Percentiles rank a stretch among this genome's conserved stretches.
phyloP scores from a whole-genome alignment of 2,888 invertebrate genomes.

The Lottia gigantea region DNA sequence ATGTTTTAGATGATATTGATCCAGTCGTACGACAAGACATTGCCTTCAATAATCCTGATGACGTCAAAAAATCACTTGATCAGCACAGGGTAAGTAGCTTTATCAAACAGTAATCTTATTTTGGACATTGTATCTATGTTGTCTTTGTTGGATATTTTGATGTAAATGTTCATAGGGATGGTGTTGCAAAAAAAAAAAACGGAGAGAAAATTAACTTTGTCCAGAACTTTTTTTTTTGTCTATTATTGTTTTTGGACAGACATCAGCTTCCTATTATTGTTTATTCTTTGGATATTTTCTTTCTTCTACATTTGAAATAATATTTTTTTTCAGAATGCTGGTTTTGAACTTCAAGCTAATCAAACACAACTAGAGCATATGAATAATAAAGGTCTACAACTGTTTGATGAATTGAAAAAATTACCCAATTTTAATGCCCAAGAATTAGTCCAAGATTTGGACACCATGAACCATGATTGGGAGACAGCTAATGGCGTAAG shows the following conservation, averaged over 20 bases:
- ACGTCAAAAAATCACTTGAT: conserved; percentile 59
- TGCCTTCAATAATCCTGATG: conserved; percentile 45
- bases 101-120: no score
- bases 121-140: no score
- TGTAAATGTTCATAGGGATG: no score
- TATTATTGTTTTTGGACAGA: no score
- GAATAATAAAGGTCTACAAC: conserved; percentile 72
- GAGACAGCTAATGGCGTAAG: conserved; percentile 52
- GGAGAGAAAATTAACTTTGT: no score
- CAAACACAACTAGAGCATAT: conserved; percentile 76
- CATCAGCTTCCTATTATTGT: no score
- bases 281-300: no score
- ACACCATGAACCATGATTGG: conserved; percentile 54
- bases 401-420: conserved; percentile 63
- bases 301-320: no score
- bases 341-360: conserved; percentile 62
- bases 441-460: conserved; percentile 52
- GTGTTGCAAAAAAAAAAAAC: no score
- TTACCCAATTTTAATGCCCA: conserved; percentile 52
- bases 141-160: no score
- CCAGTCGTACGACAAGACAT: conserved; percentile 53
- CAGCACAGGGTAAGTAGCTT: conserved; percentile 55
- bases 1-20: conserved; percentile 49
- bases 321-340: conserved; percentile 53
- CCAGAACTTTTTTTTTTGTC: no score